Evolutionary conservation across 2,888 invertebrate species (phyloP), one percentile per base, ranked within the genome.

Genomic region (Drosophila neoperkinsi): DNA sequence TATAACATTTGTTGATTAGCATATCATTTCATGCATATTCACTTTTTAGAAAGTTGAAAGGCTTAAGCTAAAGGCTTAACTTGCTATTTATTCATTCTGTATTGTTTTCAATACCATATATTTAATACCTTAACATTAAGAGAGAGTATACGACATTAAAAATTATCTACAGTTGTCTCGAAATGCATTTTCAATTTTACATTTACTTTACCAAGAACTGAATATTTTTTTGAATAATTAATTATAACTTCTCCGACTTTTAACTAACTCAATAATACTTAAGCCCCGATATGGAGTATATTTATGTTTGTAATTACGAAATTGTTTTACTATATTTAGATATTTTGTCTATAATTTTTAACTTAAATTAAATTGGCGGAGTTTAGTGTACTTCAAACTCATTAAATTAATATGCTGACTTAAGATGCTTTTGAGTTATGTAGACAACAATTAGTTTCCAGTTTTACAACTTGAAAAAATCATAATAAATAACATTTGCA

Each of bases 21-120:
- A 79, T 72, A 69, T 73, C 56, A 67, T 71, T 58, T 58, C 30
- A 57, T 75, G 60, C 33, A 41, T 64, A 57, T 67, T 31, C 55
- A 36, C 46, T 53, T 59, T 70, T 70, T 77, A 77, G 75, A 77
- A 77, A 77, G 77, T 66, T 43, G 21, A 71, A 61, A 80, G 57
- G 25, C 67, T 77, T 66, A 57, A 56, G 33, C 34, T 38, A 50
- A 55, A 36, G 49, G 58, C 36, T 25, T 46, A 46, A 38, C 13
- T 31, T 46, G 33, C 59, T 30, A 34, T n/a, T 63, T 52, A 57
- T 41, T 51, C 30, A 33, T 21, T 50, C 28, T 31, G 11, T 11
- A 18, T 25, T 34, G 21, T 34, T n/a, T 43, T 13, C 4, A 16
- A 16, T 4, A 6, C 21, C 16, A 21, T 16, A 31, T 62, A n/a